Percentiles rank a stretch among this genome's conserved stretches.
These are phyloP conservation scores for Odocoileus hemionus DNA, from an alignment of 2,113 vertebrate genomes.

Conservation along the genomic window DNA sequence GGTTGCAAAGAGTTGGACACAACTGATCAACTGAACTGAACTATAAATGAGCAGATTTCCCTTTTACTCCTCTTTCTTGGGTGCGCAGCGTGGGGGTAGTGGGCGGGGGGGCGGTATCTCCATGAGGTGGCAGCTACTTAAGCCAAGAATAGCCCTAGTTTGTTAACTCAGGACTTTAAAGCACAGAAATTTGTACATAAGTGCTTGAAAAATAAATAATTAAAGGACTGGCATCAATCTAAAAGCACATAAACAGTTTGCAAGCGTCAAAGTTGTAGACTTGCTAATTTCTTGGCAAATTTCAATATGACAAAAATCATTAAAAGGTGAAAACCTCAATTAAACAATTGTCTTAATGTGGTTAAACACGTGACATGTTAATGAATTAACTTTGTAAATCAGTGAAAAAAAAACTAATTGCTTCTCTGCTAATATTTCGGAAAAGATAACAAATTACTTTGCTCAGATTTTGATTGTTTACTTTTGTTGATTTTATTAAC, in stretches of 20 bases:
- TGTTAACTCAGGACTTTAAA: slow-evolving; percentile 19
- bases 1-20: neutral
- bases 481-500: slow-evolving; percentile 21
- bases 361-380: neutral
- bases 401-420: slow-evolving; percentile 34
- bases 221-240: neutral
- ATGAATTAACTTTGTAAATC: neutral
- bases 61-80: neutral
- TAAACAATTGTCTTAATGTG: slow-evolving; percentile 33
- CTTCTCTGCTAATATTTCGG: neutral
- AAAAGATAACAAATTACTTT: slow-evolving; percentile 16
- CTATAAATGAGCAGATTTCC: neutral
- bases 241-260: slow-evolving; percentile 16
- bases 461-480: neutral
- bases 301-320: slow-evolving; percentile 43
- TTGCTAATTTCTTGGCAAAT: slow-evolving; percentile 49
- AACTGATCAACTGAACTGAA: neutral
- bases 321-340: slow-evolving; percentile 40
- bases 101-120: neutral
- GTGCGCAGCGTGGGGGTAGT: fast-evolving
- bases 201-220: slow-evolving; percentile 41
- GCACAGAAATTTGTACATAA: slow-evolving; percentile 3
- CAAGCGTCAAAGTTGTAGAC: slow-evolving; percentile 14
- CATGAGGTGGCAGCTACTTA: neutral
- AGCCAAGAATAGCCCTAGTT: neutral